Percentiles rank a stretch among this genome's conserved stretches.
Conservation (phyloP, 37 sponge, comb jelly and placozoan genomes). For the Dysidea cf. avara region DNA sequence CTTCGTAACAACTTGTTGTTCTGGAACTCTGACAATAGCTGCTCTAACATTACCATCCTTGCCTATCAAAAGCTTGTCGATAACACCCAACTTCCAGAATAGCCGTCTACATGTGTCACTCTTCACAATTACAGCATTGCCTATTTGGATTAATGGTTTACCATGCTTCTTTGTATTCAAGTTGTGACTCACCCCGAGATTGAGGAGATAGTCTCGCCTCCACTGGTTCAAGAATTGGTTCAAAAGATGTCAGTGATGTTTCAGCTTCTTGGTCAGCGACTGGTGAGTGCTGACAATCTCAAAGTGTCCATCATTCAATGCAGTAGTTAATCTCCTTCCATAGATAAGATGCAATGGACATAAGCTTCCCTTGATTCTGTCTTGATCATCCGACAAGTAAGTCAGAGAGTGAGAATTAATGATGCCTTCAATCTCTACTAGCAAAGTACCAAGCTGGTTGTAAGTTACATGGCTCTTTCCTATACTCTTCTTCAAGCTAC, state of each 20-base stretch:
- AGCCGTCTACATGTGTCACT: no score
- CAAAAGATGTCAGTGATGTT: constrained; percentile 19
- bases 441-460: not conserved
- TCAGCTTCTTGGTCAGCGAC: no score
- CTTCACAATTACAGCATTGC: no score
- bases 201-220: constrained; percentile 30
- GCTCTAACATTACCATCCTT: not conserved
- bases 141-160: not conserved
- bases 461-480: not conserved
- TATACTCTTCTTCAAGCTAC: not conserved
- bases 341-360: not conserved
- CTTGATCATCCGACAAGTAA: not conserved
- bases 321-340: no score
- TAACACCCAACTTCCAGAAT: no score
- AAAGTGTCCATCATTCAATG: constrained; percentile 38
- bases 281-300: constrained; percentile 8
- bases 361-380: not conserved
- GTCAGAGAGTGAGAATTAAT: not conserved
- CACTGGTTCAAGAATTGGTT: constrained; percentile 47
- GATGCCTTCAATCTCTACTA: no score
- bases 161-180: no score
- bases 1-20: no score
- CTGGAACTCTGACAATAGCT: not conserved
- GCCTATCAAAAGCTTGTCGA: no score
- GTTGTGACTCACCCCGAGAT: not conserved